phyloP scores from a whole-genome alignment of 2,888 invertebrate genomes.

The Aporophyla lueneburgensis region DNA sequence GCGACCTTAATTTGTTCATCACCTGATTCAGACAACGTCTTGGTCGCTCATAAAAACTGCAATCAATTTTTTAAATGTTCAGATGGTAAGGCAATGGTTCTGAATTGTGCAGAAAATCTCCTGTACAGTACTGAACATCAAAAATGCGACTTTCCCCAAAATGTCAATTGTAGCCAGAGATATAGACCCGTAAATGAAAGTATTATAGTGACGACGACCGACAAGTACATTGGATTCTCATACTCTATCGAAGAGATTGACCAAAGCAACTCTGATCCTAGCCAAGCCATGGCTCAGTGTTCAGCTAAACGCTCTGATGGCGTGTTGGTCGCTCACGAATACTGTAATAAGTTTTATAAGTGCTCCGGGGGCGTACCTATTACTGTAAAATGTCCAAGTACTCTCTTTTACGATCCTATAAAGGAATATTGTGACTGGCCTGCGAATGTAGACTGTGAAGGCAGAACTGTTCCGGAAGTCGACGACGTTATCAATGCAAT shows the following conservation, averaged over 20 bases:
- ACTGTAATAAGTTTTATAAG: constrained; percentile 71
- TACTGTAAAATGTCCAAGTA: constrained; percentile 54
- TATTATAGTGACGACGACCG: neutral
- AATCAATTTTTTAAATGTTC: constrained; percentile 73
- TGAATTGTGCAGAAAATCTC: constrained; percentile 63
- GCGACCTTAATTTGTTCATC: constrained; percentile 69
- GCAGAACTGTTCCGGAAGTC: constrained; percentile 50
- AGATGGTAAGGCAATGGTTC: constrained; percentile 61
- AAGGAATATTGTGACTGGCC: constrained; percentile 68
- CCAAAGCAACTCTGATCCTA: constrained; percentile 30
- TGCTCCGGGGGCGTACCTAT: constrained; percentile 65
- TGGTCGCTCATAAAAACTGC: constrained; percentile 74
- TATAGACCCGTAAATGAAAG: constrained; percentile 34
- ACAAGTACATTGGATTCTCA: neutral
- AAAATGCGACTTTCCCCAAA: constrained; percentile 72
- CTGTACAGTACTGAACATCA: constrained; percentile 69
- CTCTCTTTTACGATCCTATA: constrained; percentile 64
- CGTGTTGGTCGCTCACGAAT: constrained; percentile 67
- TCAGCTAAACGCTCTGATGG: constrained; percentile 62
- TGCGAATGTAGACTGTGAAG: constrained; percentile 67
- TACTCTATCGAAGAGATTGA: constrained; percentile 28
- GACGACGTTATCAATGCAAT: neutral
- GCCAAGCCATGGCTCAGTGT: constrained; percentile 63
- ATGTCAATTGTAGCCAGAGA: constrained; percentile 72
- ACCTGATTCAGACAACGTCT: constrained; percentile 65